Evolutionary conservation across 2,888 invertebrate species (phyloP).

Genomic region (Hirudinaria manillensis): DNA sequence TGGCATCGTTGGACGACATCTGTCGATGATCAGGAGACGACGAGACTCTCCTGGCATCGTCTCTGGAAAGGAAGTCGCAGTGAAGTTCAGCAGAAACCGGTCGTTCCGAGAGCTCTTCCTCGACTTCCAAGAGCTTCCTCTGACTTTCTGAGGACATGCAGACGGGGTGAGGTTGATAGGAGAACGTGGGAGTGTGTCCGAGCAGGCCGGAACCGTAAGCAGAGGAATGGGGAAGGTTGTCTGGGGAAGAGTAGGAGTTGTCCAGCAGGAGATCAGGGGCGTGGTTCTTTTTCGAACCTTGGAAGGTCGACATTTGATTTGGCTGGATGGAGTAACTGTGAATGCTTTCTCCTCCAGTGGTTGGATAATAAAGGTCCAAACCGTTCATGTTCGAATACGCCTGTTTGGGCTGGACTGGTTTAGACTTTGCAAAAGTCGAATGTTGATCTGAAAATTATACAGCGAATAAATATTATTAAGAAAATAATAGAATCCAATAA

Average conservation of each 20-base stretch:
- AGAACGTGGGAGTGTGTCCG: not conserved
- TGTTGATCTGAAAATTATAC: not conserved
- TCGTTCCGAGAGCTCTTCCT: constrained; percentile 13
- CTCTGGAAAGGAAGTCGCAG: not conserved
- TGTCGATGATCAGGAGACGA: not conserved
- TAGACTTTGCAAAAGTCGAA: not conserved
- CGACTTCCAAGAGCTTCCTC: constrained; percentile 3
- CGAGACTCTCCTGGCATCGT: not conserved
- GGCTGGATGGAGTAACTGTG: constrained; percentile 23
- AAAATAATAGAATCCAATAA: too few relatives aligned
- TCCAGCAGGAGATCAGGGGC: constrained; percentile 16
- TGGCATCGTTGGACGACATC: constrained; percentile 43
- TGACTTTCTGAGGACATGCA: constrained; percentile 24
- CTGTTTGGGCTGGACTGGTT: not conserved
- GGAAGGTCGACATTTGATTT: constrained; percentile 11
- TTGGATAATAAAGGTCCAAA: constrained; percentile 21
- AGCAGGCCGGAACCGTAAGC: not conserved
- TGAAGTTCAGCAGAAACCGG: not conserved
- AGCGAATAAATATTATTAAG: too few relatives aligned
- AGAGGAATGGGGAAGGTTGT: not conserved
- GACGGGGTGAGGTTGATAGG: not conserved
- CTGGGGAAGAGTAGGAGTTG: not conserved
- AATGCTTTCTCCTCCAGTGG: constrained; percentile 22
- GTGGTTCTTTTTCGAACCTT: not conserved
- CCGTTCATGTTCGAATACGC: not conserved